Conservation (phyloP, 2,888 invertebrate species). For the Sipha maydis region DNA sequence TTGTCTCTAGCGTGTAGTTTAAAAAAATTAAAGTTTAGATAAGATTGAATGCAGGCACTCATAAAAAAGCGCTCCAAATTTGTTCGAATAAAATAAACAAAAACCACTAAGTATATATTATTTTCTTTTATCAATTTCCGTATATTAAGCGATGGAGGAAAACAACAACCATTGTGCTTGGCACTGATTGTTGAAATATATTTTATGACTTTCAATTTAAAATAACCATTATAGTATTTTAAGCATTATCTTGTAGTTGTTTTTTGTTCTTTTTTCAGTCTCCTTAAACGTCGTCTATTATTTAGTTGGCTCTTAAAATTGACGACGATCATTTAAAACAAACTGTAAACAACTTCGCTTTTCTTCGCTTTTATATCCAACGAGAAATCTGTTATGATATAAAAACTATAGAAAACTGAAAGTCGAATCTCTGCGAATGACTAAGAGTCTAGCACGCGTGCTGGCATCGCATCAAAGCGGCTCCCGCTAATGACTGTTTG, state of each 20-base stretch:
- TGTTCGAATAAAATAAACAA: too few relatives aligned
- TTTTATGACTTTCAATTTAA: neutral
- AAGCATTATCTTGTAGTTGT: neutral
- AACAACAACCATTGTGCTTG: neutral
- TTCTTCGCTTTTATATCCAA: neutral
- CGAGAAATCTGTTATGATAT: neutral
- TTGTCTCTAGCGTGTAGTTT: too few relatives aligned
- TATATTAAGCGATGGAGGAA: neutral
- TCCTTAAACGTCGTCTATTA: neutral
- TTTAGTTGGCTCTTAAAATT: neutral
- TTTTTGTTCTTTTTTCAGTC: too few relatives aligned
- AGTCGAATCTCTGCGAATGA: neutral
- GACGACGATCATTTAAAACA: too few relatives aligned
- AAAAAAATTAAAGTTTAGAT: neutral
- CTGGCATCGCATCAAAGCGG: neutral
- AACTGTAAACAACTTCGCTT: neutral
- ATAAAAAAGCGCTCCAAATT: too few relatives aligned
- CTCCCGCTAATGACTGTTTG: conserved; percentile 17
- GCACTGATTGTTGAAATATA: neutral
- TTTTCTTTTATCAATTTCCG: neutral
- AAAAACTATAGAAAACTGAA: neutral
- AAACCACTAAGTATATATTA: too few relatives aligned
- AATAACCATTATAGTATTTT: neutral
- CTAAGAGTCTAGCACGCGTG: neutral
- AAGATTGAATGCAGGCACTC: too few relatives aligned